Evolutionary conservation across 1,140 invertebrate genomes (phyloP).

Genomic region (Melipona quadrifasciata): DNA sequence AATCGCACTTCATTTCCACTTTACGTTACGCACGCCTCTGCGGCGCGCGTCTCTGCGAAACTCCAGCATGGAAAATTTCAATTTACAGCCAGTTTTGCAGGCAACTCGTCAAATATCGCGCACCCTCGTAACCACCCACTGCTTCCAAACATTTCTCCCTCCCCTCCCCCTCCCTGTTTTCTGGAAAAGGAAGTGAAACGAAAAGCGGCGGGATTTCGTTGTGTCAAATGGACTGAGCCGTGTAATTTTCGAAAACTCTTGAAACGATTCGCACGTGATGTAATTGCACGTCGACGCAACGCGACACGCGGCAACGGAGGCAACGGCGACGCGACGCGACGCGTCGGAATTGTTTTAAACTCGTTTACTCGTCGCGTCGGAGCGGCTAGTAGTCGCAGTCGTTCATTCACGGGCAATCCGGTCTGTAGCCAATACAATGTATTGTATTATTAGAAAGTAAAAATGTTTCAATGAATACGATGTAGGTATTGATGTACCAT

Average conservation of each 20-base stretch:
- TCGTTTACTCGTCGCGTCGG: slow-evolving; percentile 21
- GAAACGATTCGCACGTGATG: background rate
- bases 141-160: background rate
- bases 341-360: slow-evolving; percentile 60
- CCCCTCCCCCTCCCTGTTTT: fast-evolving
- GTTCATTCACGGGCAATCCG: slow-evolving; percentile 43
- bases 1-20: background rate
- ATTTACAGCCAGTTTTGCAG: background rate
- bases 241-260: slow-evolving; percentile 54
- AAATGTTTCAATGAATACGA: no score
- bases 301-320: background rate
- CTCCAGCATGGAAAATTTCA: background rate
- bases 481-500: no score
- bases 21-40: background rate
- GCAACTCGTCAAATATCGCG: background rate
- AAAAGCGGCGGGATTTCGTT: background rate
- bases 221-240: slow-evolving; percentile 22
- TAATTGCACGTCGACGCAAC: slow-evolving; percentile 53
- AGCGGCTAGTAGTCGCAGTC: background rate
- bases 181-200: slow-evolving; percentile 39
- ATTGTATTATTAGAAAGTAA: no score
- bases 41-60: background rate
- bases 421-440: no score
- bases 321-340: no score
- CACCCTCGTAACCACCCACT: background rate